Conservation (phyloP, 2,888 invertebrate species). For the Calliphora vomitoria region DNA sequence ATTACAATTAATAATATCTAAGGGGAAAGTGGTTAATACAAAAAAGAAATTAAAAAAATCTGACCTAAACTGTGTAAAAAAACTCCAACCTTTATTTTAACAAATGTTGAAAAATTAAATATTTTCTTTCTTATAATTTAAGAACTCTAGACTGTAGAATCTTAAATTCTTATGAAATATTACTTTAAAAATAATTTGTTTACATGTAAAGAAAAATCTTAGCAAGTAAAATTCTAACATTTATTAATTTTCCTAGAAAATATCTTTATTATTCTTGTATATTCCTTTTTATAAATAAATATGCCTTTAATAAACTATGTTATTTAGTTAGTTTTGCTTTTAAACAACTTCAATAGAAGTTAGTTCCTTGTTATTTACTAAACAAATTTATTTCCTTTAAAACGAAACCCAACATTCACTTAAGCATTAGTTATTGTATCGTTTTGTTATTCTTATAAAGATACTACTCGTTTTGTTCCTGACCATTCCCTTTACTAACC, state of each 20-base stretch:
- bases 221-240: too few relatives aligned
- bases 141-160: too few relatives aligned
- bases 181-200: too few relatives aligned
- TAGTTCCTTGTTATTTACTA: not conserved
- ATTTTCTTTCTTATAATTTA: too few relatives aligned
- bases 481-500: not conserved
- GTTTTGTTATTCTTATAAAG: constrained; percentile 14
- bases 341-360: not conserved
- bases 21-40: not conserved
- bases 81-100: too few relatives aligned
- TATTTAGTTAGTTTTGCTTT: not conserved
- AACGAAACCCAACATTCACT: constrained; percentile 4
- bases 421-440: constrained; percentile 6
- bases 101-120: too few relatives aligned
- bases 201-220: too few relatives aligned
- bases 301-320: constrained; percentile 6
- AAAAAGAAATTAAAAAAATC: not conserved
- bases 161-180: too few relatives aligned
- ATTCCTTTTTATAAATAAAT: not conserved
- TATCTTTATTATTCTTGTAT: not conserved
- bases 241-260: not conserved
- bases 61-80: too few relatives aligned
- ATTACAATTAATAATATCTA: not conserved
- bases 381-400: constrained; percentile 7
- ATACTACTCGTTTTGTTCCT: not conserved